Evolutionary conservation across 2,888 invertebrate genomes (phyloP), one percentile per base, ranked within the genome.

Genomic region (Xanthostigma xanthostigma): DNA sequence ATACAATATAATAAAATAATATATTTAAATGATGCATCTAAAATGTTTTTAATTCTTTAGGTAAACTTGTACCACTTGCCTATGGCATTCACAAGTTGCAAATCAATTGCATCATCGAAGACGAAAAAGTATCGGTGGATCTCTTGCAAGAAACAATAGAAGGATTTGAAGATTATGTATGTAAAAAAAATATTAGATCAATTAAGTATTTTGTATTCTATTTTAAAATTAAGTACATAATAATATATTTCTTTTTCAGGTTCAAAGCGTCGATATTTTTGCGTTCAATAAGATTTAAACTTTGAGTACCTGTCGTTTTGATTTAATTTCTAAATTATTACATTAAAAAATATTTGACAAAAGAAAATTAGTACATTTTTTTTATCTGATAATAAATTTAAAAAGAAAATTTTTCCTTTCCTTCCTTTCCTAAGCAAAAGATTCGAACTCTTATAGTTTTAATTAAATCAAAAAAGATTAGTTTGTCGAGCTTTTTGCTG

Each of bases 241-340:
- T 40, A n/a, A 14, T 27, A 36, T 36, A 45, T 50, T 58, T 56
- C 55, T 43, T 50, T 73, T 72, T 50, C 69, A 77, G 76, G 75
- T 90, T 44, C 93, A 94, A 73, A 90, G 90, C 63, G 86, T 93
- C 46, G 94, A 94, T 64, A 87, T 95, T 61, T 93, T 91, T 53
- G 93, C 94, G 53, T 96, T 96, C 69, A 93, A 94, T 69, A 93
- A 94, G 73, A 84, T 90, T 58, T 69, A 93, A 94, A 73, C 84
- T 90, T 58, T 90, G 79, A 73, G 46, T 47, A 41, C 49, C 27
- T 27, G 17, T 17, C 17, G 3, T 17, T 17, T 17, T 17, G 27
- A 4, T 3, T 2, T 17, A 17, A 17, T 17, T 17, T 17, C 17
- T 3, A 17, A 17, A 17, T 17, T n/a, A n/a, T n/a, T n/a, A n/a